Evolutionary conservation across 2,113 vertebrate species (phyloP), one percentile per base, ranked within the genome.

Genomic region (Melospiza georgiana): DNA sequence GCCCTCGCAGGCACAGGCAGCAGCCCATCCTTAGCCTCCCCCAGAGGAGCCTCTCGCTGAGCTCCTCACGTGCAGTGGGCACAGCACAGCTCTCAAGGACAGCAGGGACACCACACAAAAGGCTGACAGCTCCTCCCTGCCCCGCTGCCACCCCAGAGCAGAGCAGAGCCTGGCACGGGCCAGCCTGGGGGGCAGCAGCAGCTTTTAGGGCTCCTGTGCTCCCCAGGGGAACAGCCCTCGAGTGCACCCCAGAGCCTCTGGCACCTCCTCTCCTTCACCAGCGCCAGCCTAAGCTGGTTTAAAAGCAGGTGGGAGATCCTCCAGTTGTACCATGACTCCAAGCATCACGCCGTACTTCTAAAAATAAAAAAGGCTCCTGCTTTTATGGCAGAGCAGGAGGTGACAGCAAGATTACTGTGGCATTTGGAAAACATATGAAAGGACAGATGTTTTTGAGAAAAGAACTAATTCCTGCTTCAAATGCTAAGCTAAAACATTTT

Each of bases 161-260:
- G 30, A 67, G 25, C 9, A n/a, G 33, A n/a, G 21, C 62, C 80
- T 11, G 58, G 22, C 52, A 18, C 0, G 0, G 44, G 27, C 43
- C 76, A 21, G 6, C 12, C 48, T 8, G 7, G 0, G 20, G 17
- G 15, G 33, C 9, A 25, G 28, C 49, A 54, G 31, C 17, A 43
- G 24, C 44, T 51, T 9, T 7, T 3, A 17, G n/a, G 46, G 5
- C 2, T 28, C 3, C 31, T 0, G 0, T 4, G 13, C 11, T 49
- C 9, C 19, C 8, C 27, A 1, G 18, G 16, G 14, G 8, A 15
- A 44, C 28, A n/a, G 31, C 7, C 25, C 48, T 35, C 22, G 5
- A 1, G 21, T 2, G 31, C 11, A 9, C 8, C 4, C 2, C 52
- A 14, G 27, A 9, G 54, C 54, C 54, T 21, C 31, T 33, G 31